Conservation (phyloP, 1,140 invertebrate genomes). For the Octopus sinensis region DNA sequence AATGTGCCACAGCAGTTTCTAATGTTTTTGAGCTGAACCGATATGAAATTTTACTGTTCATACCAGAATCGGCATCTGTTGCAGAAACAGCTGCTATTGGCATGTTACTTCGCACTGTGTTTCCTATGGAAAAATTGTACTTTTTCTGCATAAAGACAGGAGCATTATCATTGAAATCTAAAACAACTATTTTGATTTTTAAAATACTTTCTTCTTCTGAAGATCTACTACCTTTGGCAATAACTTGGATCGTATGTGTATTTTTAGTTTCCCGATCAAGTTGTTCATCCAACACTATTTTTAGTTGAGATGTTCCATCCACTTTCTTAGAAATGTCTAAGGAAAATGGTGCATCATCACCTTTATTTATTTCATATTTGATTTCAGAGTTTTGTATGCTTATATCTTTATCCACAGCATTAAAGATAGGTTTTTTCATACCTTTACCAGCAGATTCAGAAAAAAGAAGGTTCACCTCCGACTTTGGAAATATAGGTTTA, state of each 20-base stretch:
- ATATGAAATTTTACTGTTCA: slow-evolving; percentile 61
- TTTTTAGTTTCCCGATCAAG: slow-evolving; percentile 42
- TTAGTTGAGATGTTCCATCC: slow-evolving; percentile 39
- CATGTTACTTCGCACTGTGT: slow-evolving; percentile 55
- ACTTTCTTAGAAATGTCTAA: slow-evolving; percentile 29
- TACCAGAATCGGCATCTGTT: slow-evolving; percentile 44
- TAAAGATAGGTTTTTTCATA: slow-evolving; percentile 15
- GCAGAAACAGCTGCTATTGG: slow-evolving; percentile 41
- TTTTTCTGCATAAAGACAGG: slow-evolving; percentile 68
- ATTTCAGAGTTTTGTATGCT: slow-evolving; percentile 34
- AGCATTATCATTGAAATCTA: slow-evolving; percentile 93
- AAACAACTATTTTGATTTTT: slow-evolving; percentile 61
- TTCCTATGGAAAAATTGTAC: slow-evolving; percentile 66
- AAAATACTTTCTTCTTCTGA: slow-evolving; percentile 37
- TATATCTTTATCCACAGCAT: slow-evolving; percentile 44
- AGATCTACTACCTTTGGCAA: slow-evolving; percentile 42
- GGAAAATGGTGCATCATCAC: slow-evolving; percentile 30
- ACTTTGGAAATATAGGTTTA: slow-evolving; percentile 39
- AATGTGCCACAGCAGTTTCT: slow-evolving; percentile 75
- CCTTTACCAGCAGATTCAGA: slow-evolving; percentile 37
- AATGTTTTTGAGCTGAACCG: slow-evolving; percentile 75
- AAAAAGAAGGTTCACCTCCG: slow-evolving; percentile 31
- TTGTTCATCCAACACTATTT: slow-evolving; percentile 32
- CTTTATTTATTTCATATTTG: slow-evolving; percentile 30
- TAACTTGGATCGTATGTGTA: slow-evolving; percentile 37